phyloP scores from a whole-genome alignment of 2,797 vertebrate species.

The Coreius guichenoti region DNA sequence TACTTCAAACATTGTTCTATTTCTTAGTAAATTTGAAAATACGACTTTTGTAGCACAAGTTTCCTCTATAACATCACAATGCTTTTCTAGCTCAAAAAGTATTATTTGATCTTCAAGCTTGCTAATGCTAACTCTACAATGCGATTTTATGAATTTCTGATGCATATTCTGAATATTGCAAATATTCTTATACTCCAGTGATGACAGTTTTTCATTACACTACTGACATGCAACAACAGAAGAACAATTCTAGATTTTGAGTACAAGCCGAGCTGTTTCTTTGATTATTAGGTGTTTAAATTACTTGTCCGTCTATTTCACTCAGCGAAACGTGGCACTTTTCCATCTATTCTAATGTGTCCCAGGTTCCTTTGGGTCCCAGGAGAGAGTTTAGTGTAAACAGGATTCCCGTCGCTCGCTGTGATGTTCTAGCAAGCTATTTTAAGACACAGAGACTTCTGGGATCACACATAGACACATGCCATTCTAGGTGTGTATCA shows the following conservation, averaged over 20 bases:
- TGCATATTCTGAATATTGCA: not conserved
- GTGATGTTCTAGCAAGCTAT: constrained; percentile 23
- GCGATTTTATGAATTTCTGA: not conserved
- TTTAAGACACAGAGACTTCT: constrained; percentile 6
- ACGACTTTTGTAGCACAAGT: not conserved
- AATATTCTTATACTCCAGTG: not conserved
- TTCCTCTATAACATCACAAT: not conserved
- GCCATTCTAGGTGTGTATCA: constrained; percentile 37
- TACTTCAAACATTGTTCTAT: not conserved
- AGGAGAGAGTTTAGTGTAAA: constrained; percentile 13
- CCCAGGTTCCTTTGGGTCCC: not conserved
- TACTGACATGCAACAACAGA: not conserved
- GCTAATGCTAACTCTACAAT: not conserved
- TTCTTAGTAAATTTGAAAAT: not conserved
- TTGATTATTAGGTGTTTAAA: not conserved
- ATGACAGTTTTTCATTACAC: not conserved
- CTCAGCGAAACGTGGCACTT: not conserved
- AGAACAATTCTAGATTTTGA: not conserved
- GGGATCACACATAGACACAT: constrained; percentile 23
- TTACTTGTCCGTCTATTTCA: not conserved
- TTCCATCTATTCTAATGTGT: not conserved
- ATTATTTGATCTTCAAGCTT: not conserved
- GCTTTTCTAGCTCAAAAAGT: not conserved
- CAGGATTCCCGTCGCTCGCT: constrained; percentile 8
- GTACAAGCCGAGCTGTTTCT: not conserved